Percentiles rank a stretch among this genome's conserved stretches.
phyloP scores from a whole-genome alignment of 2,113 vertebrate species.

The Marmota flaviventris region DNA sequence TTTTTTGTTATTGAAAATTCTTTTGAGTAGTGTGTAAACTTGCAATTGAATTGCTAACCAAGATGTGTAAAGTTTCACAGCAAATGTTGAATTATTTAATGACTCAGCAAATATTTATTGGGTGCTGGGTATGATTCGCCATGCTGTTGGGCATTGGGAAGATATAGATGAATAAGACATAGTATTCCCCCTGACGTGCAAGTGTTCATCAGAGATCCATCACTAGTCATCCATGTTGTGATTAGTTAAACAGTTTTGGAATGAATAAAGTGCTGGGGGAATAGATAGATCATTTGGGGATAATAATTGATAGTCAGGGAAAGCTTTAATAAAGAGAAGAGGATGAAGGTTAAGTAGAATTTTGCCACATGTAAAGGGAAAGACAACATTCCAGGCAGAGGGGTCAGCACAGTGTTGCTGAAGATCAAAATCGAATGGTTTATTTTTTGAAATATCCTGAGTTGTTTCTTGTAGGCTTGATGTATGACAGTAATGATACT shows the following conservation, averaged over 20 bases:
- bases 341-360: background rate
- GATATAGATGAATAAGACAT: background rate
- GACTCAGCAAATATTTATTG: conserved; percentile 69
- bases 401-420: background rate
- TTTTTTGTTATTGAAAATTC: conserved; percentile 45
- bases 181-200: background rate
- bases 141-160: background rate
- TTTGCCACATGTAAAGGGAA: conserved; percentile 38
- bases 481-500: background rate
- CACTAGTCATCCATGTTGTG: background rate
- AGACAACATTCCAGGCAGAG: background rate
- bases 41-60: conserved; percentile 48
- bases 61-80: conserved; percentile 41
- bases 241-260: conserved; percentile 28
- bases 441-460: conserved; percentile 47
- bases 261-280: conserved; percentile 48
- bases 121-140: background rate
- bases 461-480: conserved; percentile 33
- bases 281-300: background rate
- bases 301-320: background rate
- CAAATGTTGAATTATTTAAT: conserved; percentile 74
- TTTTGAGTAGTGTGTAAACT: conserved; percentile 42
- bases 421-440: background rate
- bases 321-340: background rate
- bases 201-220: background rate